A percentile compares a stretch with the other conserved stretches of the same genome.
phyloP scores from a whole-genome alignment of 2,113 vertebrate species.

The Nibea coibor region DNA sequence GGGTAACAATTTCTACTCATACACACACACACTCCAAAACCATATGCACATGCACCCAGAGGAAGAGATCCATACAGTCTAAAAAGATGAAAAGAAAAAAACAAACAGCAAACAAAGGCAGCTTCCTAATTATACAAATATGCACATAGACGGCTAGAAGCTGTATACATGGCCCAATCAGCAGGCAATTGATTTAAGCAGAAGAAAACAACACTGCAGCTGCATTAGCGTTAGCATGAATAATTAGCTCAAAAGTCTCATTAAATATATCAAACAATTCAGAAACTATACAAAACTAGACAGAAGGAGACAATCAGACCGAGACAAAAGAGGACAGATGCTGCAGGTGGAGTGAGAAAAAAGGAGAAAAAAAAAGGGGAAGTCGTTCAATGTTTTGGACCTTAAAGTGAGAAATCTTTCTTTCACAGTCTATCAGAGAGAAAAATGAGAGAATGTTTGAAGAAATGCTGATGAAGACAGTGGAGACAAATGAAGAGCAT shows the following conservation, averaged over 20 bases:
- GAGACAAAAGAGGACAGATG: constrained; percentile 46
- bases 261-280: constrained; percentile 9
- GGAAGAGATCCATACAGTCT: constrained; percentile 36
- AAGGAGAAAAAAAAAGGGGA: background rate
- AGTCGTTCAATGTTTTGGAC: constrained; percentile 47
- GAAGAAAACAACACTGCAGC: constrained; percentile 1
- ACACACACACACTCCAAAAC: constrained; percentile 31
- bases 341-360: constrained; percentile 18
- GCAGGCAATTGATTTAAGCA: background rate
- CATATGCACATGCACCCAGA: constrained; percentile 37
- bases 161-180: background rate
- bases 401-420: constrained; percentile 60
- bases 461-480: constrained; percentile 73
- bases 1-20: no score
- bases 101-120: constrained; percentile 36
- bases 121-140: constrained; percentile 38
- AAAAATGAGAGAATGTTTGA: constrained; percentile 65
- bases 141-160: constrained; percentile 21
- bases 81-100: constrained; percentile 51
- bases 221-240: constrained; percentile 19
- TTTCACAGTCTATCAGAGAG: constrained; percentile 72
- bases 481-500: constrained; percentile 66
- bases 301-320: constrained; percentile 5
- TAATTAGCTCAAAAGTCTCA: constrained; percentile 10
- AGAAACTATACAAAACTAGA: constrained; percentile 19